phyloP scores from a whole-genome alignment of 1,140 invertebrate species.

The Camponotus floridanus region DNA sequence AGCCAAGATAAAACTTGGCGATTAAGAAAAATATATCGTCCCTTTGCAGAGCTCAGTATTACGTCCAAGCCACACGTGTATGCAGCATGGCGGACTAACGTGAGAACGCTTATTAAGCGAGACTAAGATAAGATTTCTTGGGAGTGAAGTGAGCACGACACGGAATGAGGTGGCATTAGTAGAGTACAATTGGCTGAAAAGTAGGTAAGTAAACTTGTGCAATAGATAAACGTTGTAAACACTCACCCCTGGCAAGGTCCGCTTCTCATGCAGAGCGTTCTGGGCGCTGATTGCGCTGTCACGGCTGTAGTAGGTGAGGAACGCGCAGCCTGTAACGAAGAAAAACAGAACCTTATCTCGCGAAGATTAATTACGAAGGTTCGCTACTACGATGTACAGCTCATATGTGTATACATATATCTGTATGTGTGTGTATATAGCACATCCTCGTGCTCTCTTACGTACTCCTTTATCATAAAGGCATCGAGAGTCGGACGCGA shows the following conservation, averaged over 20 bases:
- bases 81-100: not conserved
- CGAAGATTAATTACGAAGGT: not conserved
- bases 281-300: conserved; percentile 97
- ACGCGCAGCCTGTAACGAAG: conserved; percentile 90
- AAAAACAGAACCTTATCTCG: conserved; percentile 46
- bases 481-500: conserved; percentile 7
- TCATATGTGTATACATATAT: not conserved
- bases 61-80: not conserved
- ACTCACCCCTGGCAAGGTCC: conserved; percentile 98
- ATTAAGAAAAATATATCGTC: conserved; percentile 43
- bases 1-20: not conserved
- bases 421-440: not conserved
- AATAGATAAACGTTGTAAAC: conserved; percentile 55
- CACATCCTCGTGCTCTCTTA: conserved; percentile 17
- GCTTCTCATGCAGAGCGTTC: conserved; percentile 97
- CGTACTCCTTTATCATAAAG: conserved; percentile 33
- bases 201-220: conserved; percentile 47
- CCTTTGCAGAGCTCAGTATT: too few species aligned
- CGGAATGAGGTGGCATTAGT: conserved; percentile 40
- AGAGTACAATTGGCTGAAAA: conserved; percentile 45
- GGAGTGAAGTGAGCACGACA: not conserved
- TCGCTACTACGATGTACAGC: not conserved
- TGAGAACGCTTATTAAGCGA: conserved; percentile 26
- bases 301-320: conserved; percentile 98
- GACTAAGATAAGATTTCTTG: conserved; percentile 47